Base-by-base conservation (phyloP, 2,888 invertebrate species). In the Andrena marginata region DNA sequence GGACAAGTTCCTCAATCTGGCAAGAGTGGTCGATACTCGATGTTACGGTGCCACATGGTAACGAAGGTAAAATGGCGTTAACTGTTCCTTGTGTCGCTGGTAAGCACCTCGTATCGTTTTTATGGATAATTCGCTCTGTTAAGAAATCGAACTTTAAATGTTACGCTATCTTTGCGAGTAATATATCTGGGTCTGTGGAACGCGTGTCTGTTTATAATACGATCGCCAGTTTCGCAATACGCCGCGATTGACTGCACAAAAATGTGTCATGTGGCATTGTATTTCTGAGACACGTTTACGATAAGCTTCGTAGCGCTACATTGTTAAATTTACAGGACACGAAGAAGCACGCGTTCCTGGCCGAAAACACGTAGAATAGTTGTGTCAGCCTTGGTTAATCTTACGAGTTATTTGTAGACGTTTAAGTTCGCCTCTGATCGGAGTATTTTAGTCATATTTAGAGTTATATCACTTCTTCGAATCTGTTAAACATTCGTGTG, bases 51-150 rank as follows among this genome's bases (percentile, higher is more conserved):
- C 89, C 93, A 92, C 92, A 93, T 93, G 92, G 92, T 92, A 89
- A 90, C 85, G 82, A 85, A 89, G 89, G 88, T 91, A 94, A 94
- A 93, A 94, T 94, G 94, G 94, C 94, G 92, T 92, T 91, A 87
- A 89, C 90, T 89, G 91, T 94, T 87, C 94, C 94, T 89, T 94
- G 94, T 88, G 91, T 94, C 85, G 94, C 94, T 91, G 94, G 94
- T 94, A 92, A 93, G 93, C 81, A 86, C 88, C 88, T 88, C 67
- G 10, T 42, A 29, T 70, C 70, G 65, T 71, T 67, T 63, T 81
- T 60, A 35, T 56, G 59, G 4, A 51, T 54, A 42, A 42, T 54
- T 16, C 26, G 5, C 35, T 35, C 5, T 13, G 49, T 54, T 56
- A 13, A 42, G 56, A 59, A 23, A 35, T 26, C 13, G 23, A 67